These are phyloP conservation scores for Amphiduros pacificus DNA, from an alignment of 2,888 invertebrate genomes.

Conservation along the genomic window DNA sequence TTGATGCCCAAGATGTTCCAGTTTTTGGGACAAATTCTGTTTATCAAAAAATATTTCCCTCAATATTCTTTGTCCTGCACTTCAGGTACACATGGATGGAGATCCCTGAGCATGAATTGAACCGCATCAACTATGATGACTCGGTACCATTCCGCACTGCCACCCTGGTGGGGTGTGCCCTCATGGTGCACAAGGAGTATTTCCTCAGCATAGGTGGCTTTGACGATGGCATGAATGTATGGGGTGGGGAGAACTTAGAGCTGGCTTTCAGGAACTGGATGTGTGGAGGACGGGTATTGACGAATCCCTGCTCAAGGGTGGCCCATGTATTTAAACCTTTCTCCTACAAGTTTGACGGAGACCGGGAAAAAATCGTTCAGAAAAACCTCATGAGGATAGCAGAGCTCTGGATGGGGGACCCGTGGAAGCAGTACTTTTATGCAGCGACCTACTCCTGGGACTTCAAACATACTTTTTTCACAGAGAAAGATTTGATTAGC, in stretches of 20 bases:
- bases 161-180: conserved; percentile 36
- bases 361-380: conserved; percentile 36
- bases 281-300: conserved; percentile 37
- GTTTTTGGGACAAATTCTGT: too few species aligned
- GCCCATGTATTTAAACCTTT: conserved; percentile 39
- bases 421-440: conserved; percentile 36
- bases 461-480: conserved; percentile 28
- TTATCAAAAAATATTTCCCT: too few species aligned
- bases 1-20: too few species aligned
- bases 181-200: conserved; percentile 32
- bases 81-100: conserved; percentile 36
- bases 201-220: conserved; percentile 37
- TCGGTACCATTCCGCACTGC: conserved; percentile 31
- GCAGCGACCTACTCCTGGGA: conserved; percentile 34
- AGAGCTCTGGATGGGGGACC: conserved; percentile 38
- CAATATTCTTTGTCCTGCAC: too few species aligned
- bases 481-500: conserved; percentile 25
- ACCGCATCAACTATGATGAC: conserved; percentile 19
- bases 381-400: conserved; percentile 38
- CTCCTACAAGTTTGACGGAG: conserved; percentile 37
- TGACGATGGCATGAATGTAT: conserved; percentile 38
- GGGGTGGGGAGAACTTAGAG: conserved; percentile 43
- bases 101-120: conserved; percentile 33
- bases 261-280: conserved; percentile 38
- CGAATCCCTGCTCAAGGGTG: conserved; percentile 37